phyloP scores from a whole-genome alignment of 2,797 vertebrate species.

The Spinus olivaceus region DNA sequence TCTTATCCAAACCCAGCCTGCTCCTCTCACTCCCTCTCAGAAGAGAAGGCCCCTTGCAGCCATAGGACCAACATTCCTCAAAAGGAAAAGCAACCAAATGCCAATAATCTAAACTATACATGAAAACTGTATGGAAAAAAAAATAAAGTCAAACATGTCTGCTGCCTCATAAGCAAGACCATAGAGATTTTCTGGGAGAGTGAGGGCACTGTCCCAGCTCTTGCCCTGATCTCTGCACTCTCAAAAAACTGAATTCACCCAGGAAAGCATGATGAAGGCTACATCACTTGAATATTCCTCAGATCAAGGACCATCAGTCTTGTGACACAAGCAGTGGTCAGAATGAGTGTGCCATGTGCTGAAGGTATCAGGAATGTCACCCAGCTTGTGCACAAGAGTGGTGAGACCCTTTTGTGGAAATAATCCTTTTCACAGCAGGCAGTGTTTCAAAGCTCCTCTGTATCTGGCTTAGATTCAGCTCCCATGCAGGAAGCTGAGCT shows the following conservation, averaged over 20 bases:
- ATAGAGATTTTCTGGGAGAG: neutral
- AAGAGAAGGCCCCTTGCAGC: neutral
- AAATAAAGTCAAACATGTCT: neutral
- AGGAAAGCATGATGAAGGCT: neutral
- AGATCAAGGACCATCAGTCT: neutral
- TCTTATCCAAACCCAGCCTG: neutral
- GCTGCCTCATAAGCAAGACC: neutral
- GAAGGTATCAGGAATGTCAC: neutral
- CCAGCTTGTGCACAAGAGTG: accelerated
- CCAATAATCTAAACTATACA: neutral
- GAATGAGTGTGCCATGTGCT: neutral
- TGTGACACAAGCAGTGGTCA: neutral
- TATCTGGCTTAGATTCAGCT: neutral
- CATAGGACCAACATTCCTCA: neutral
- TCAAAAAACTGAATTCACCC: neutral
- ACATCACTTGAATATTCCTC: neutral
- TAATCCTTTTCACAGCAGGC: neutral
- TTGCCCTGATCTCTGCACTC: neutral
- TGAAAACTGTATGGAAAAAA: neutral
- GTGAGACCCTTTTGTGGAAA: neutral
- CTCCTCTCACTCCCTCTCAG: neutral
- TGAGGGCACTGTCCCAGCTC: neutral
- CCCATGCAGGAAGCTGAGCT: neutral
- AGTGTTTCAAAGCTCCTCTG: neutral
- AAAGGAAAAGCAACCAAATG: neutral